Percentiles rank a stretch among this genome's conserved stretches.
These are phyloP conservation scores for Piaya cayana DNA, from an alignment of 2,113 vertebrate species.

Conservation along the genomic window DNA sequence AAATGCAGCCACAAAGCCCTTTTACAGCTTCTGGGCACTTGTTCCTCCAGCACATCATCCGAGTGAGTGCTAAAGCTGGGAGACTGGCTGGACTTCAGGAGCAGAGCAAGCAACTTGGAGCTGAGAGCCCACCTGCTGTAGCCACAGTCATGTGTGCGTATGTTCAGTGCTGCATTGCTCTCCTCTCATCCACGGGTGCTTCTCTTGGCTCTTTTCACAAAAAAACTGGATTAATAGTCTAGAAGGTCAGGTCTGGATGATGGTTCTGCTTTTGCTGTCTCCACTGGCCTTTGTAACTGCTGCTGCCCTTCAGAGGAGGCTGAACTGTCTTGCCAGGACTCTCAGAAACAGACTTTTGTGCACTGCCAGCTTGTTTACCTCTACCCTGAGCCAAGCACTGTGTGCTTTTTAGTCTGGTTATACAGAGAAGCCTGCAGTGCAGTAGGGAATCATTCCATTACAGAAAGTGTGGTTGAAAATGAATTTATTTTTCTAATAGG, in stretches of 20 bases:
- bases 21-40: not conserved
- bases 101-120: not conserved
- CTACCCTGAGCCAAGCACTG: not conserved
- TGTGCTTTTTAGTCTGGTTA: not conserved
- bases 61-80: not conserved
- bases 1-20: not conserved
- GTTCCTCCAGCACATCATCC: not conserved
- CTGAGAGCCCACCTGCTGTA: not conserved
- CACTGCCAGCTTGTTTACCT: not conserved
- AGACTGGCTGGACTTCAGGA: not conserved
- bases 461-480: conserved; percentile 6
- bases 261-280: not conserved
- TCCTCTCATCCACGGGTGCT: not conserved
- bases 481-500: conserved; percentile 20
- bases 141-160: accelerated
- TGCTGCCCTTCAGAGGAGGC: not conserved
- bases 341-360: not conserved
- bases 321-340: not conserved
- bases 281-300: accelerated
- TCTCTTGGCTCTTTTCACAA: not conserved
- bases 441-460: not conserved
- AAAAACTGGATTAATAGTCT: not conserved
- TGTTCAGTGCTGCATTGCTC: not conserved
- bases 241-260: not conserved
- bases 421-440: not conserved